Evolutionary conservation across 1,140 invertebrate genomes (phyloP), one percentile per base, ranked within the genome.

Genomic region (Ganaspis sp.): DNA sequence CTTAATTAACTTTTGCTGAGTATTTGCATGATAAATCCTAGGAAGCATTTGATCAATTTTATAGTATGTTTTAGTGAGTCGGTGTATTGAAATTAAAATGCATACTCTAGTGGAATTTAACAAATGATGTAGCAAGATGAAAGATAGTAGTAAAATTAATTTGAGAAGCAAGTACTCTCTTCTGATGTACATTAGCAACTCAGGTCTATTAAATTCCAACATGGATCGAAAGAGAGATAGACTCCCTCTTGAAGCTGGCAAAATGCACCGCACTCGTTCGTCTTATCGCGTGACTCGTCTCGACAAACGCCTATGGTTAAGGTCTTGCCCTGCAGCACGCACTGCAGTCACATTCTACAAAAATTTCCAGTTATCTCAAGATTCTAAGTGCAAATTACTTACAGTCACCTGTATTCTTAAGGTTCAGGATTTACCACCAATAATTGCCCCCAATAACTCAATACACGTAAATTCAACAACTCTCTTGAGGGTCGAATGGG

Each of bases 271-370:
- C 58, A 70, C 77, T 64, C 81, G 81, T 86, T 77, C 74, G 76
- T 86, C 84, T 84, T 81, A 58, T 85, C 78, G 81, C 81, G 82
- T 80, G 84, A 86, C 69, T 85, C 73, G 74, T 82, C 78, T 79
- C 75, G 72, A 79, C 72, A 23, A 58, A 58, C 53, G 53, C 53
- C 53, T 58, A 9, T 23, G 19, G 53, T 9, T 58, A 23, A 23
- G 53, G 53, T 58, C 12, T 58, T 58, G 53, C 53, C 53, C 9
- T 58, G 21, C 9, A 58, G 19, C 53, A 58, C 11, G 42, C 42
- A 45, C 4, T 58, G 53, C 53, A 58, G 53, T 58, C 53, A 58
- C 53, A 58, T 58, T 58, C 11, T 26, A 11, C n/a, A 58, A 58
- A 58, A 58, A 58, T 58, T 21, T 2, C 53, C 19, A 23, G 53